Conservation (phyloP, 2,113 vertebrate genomes). For the Cebidichthys violaceus region DNA sequence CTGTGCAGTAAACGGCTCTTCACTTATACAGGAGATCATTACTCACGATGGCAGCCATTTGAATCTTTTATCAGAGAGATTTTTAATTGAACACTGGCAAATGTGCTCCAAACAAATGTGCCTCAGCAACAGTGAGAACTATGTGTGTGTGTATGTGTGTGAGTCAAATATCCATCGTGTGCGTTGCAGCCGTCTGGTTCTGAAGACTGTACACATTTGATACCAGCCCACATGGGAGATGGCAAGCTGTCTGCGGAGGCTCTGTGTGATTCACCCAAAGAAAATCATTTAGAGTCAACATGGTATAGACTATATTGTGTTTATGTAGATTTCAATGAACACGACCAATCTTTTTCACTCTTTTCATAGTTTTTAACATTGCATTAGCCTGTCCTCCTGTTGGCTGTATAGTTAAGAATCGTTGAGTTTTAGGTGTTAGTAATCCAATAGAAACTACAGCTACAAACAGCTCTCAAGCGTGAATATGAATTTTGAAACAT, state of each 20-base stretch:
- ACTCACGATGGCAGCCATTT: slow-evolving; percentile 81
- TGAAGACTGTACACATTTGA: slow-evolving; percentile 58
- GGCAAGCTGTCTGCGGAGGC: slow-evolving; percentile 56
- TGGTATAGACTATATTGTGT: neutral
- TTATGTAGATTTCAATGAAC: slow-evolving; percentile 11
- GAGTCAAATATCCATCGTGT: slow-evolving; percentile 61
- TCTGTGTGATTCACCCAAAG: slow-evolving; percentile 52
- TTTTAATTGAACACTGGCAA: slow-evolving; percentile 81
- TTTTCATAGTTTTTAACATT: neutral
- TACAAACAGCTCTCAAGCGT: slow-evolving; percentile 9
- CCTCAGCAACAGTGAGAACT: slow-evolving; percentile 41
- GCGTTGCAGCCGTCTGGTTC: slow-evolving; percentile 62
- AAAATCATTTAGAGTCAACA: slow-evolving; percentile 33
- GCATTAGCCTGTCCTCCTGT: slow-evolving; percentile 1
- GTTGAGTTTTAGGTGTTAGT: neutral
- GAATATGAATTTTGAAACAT: slow-evolving; percentile 15
- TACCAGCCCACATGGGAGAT: slow-evolving; percentile 60
- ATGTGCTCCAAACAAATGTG: slow-evolving; percentile 75
- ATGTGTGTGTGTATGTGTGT: slow-evolving; percentile 41
- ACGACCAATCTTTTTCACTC: neutral
- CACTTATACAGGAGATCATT: slow-evolving; percentile 80
- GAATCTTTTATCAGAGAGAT: slow-evolving; percentile 79
- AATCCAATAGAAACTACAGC: neutral
- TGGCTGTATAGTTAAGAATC: neutral
- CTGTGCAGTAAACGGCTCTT: slow-evolving; percentile 78